Conservation (phyloP, 2,113 vertebrate species). For the Bagarius yarrelli region DNA sequence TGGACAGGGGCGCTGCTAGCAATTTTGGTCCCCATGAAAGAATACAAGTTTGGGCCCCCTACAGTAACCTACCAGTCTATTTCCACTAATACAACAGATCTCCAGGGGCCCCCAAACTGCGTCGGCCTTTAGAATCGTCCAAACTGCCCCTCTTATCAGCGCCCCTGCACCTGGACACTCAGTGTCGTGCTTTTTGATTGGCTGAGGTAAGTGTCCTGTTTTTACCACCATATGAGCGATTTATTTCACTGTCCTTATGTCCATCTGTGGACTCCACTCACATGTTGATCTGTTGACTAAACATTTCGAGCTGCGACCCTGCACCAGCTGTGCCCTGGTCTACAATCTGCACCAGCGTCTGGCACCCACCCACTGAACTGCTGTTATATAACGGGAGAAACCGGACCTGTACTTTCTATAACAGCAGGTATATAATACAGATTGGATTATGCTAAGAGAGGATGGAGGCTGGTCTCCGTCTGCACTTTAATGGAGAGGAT, state of each 20-base stretch:
- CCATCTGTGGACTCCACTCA: constrained; percentile 34
- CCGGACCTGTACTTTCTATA: background rate
- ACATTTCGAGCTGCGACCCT: background rate
- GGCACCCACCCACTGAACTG: background rate
- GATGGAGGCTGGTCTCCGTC: background rate
- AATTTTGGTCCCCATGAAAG: too few relatives aligned
- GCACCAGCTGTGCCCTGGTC: constrained; percentile 10
- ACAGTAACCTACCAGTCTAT: too few relatives aligned
- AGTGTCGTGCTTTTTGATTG: background rate
- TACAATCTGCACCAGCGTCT: background rate
- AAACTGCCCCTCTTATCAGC: too few relatives aligned
- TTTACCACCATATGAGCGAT: constrained; percentile 5
- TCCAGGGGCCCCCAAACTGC: too few relatives aligned
- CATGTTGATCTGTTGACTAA: constrained; percentile 18
- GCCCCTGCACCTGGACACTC: background rate
- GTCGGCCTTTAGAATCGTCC: too few relatives aligned
- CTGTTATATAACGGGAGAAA: background rate
- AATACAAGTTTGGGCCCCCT: too few relatives aligned
- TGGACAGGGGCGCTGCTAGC: too few relatives aligned
- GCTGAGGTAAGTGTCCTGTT: background rate
- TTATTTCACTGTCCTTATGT: constrained; percentile 19
- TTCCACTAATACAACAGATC: too few relatives aligned
- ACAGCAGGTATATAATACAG: background rate
- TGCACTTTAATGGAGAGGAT: constrained; percentile 30
- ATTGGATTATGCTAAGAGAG: background rate